Percentiles rank a stretch among this genome's conserved stretches.
Conservation (phyloP, 2,113 vertebrate genomes). For the Microtus richardsoni region DNA sequence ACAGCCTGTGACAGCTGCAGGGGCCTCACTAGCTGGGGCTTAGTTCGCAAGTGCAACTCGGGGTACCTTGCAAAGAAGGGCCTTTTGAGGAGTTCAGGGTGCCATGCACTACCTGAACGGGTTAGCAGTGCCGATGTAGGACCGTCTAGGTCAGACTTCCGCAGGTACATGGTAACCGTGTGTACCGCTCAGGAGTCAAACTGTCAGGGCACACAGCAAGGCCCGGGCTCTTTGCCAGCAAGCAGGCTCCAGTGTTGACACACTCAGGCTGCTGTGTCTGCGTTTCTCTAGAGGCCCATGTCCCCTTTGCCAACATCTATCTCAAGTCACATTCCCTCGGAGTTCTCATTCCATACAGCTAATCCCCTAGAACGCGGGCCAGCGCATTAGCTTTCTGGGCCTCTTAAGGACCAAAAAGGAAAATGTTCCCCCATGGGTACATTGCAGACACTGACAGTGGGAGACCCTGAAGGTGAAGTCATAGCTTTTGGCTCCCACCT, state of each 20-base stretch:
- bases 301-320: not conserved
- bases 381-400: not conserved
- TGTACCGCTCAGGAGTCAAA: accelerated
- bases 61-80: not conserved
- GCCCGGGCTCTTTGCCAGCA: not conserved
- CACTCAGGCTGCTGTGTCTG: not conserved
- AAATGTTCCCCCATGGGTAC: not conserved
- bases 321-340: not conserved
- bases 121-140: not conserved
- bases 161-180: accelerated
- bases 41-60: not conserved
- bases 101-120: accelerated
- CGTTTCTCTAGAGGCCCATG: not conserved
- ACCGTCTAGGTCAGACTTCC: accelerated
- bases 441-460: not conserved
- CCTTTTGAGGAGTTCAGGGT: not conserved
- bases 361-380: not conserved
- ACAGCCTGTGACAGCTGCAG: not conserved
- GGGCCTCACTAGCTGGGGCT: not conserved
- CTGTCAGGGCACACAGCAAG: accelerated
- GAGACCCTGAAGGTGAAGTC: not conserved
- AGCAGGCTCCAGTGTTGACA: not conserved
- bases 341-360: slow-evolving; percentile 4
- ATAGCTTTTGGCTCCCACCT: not conserved
- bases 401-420: not conserved